Evolutionary conservation across 2,113 vertebrate species (phyloP), one percentile per base, ranked within the genome.

Genomic region (Peucedramus taeniatus): DNA sequence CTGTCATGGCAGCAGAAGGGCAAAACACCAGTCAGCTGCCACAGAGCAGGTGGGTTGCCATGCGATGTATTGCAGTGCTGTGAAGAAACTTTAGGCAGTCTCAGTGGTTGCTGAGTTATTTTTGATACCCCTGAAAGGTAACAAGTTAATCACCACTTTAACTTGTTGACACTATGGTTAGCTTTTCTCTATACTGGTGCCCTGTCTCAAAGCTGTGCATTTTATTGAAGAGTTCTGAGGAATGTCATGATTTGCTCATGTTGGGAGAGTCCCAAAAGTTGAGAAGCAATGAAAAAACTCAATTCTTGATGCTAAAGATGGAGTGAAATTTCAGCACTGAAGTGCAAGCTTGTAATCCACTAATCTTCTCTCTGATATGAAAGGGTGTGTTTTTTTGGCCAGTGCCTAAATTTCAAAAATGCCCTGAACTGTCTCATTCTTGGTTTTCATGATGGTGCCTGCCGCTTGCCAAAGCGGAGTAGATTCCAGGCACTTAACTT

Each of bases 11-110:
- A 77, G 86, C 75, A 94, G 89, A 92, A 90, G 53, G 44, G 45
- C 39, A 83, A 83, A 90, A 47, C 13, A 31, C 10, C 0, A 2
- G 12, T 57, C 49, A 53, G n/a, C 50, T 80, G 49, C 45, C 68
- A 51, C 54, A 49, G 63, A 72, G 45, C n/a, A 61, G 47, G 13
- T 33, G 49, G 7, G 15, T 24, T 86, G 63, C 71, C 53, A 11
- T 30, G 54, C 0, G 0, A 33, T 12, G 2, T 23, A 19, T 1
- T 1, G 11, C 53, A 83, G n/a, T 23, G 26, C 22, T 47, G 61
- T 40, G 31, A 64, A 64, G 65, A 68, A 84, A 56, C 14, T 60
- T 22, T 2, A 37, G 37, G 17, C 20, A 35, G 4, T 83, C 76
- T 90, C 35, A 76, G 21, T 42, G 30, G n/a, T 44, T 71, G 33